Evolutionary conservation across 2,113 vertebrate genomes (phyloP).

Genomic region (Pelecanoides urinatrix): DNA sequence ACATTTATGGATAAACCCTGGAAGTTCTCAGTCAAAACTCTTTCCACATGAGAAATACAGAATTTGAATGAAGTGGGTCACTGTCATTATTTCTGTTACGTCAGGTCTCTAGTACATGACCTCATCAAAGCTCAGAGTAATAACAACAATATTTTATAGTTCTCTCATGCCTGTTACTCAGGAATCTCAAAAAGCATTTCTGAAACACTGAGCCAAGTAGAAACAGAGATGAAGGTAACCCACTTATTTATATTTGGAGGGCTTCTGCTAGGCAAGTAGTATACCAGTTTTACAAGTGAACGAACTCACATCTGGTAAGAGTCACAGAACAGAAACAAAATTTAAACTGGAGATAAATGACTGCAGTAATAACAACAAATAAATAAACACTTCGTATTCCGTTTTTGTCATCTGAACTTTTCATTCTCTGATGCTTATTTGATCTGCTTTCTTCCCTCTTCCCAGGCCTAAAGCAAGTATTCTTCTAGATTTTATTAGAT

Average conservation of each 20-base stretch:
- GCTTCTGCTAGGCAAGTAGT: background rate
- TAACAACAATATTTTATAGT: background rate
- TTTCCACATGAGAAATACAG: background rate
- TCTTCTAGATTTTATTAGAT: background rate
- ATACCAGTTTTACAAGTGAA: background rate
- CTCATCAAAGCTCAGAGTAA: background rate
- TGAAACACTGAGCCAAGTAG: background rate
- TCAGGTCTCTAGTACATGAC: background rate
- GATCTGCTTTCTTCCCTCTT: background rate
- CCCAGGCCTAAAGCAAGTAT: background rate
- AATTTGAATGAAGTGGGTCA: background rate
- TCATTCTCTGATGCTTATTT: background rate
- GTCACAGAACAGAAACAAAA: background rate
- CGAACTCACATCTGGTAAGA: background rate
- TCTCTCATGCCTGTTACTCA: background rate
- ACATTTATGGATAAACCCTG: background rate
- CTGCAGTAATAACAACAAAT: background rate
- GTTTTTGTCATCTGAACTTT: background rate
- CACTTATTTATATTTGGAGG: background rate
- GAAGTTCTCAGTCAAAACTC: background rate
- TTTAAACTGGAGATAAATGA: background rate
- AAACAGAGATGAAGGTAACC: background rate
- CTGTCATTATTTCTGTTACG: background rate
- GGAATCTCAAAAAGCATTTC: background rate
- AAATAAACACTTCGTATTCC: background rate